Evolutionary conservation across 2,797 vertebrate species (phyloP).

Genomic region (Rhinophrynus dorsalis): DNA sequence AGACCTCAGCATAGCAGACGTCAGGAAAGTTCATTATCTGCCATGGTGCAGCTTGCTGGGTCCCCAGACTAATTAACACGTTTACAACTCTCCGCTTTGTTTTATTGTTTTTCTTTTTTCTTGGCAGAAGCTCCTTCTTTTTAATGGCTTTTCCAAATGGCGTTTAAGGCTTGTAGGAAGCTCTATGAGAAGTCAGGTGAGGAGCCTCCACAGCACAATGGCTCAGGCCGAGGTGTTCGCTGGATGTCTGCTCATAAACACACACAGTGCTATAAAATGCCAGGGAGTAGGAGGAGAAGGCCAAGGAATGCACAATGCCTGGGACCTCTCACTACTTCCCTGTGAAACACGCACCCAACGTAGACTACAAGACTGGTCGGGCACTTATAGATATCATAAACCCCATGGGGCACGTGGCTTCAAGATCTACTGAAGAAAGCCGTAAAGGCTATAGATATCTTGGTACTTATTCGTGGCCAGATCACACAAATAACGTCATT

Average conservation of each 20-base stretch:
- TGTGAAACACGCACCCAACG: too few relatives aligned
- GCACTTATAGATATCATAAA: too few relatives aligned
- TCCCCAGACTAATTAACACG: slow-evolving; percentile 44
- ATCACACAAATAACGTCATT: too few relatives aligned
- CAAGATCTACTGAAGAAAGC: too few relatives aligned
- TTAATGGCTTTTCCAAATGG: slow-evolving; percentile 41
- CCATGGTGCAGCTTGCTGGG: slow-evolving; percentile 24
- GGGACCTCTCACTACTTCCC: not conserved
- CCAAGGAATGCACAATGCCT: not conserved
- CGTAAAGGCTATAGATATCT: too few relatives aligned
- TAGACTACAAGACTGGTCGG: too few relatives aligned
- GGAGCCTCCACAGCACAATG: not conserved
- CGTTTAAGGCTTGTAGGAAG: slow-evolving; percentile 10
- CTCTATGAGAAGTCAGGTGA: slow-evolving; percentile 20
- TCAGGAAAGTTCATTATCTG: slow-evolving; percentile 42
- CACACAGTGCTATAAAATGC: not conserved
- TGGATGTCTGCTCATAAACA: not conserved
- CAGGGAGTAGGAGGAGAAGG: not conserved
- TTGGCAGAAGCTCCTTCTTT: slow-evolving; percentile 35
- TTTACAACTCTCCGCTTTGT: slow-evolving; percentile 46
- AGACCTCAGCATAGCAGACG: too few relatives aligned
- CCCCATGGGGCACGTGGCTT: too few relatives aligned
- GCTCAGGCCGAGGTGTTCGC: not conserved
- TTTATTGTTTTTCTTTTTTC: slow-evolving; percentile 31
- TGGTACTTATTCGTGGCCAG: too few relatives aligned